A percentile compares a stretch with the other conserved stretches of the same genome.
phyloP scores from a whole-genome alignment of 2,113 vertebrate genomes.

The Xenopus laevis region DNA sequence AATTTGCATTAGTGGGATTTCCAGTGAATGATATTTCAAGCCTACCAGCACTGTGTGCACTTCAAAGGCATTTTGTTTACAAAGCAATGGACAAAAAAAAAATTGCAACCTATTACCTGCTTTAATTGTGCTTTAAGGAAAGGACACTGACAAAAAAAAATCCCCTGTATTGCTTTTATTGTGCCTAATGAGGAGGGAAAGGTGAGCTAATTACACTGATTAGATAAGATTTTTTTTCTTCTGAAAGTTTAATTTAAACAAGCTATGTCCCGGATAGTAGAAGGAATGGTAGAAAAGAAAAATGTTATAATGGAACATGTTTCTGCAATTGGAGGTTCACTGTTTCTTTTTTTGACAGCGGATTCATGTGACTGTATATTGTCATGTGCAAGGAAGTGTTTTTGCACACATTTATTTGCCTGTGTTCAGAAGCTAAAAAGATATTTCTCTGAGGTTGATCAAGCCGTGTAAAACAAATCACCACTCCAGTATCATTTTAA shows the following conservation, averaged over 20 bases:
- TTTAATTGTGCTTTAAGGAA: conserved; percentile 32
- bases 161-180: conserved; percentile 8
- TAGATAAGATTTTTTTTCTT: conserved; percentile 23
- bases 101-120: conserved; percentile 29
- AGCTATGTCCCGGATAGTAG: neutral
- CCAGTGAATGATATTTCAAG: neutral
- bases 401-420: no score
- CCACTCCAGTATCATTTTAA: no score
- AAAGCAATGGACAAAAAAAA: conserved; percentile 7
- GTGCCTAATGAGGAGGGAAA: conserved; percentile 40
- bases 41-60: neutral
- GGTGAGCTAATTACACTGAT: conserved; percentile 43
- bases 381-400: no score
- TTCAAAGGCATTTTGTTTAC: conserved; percentile 12
- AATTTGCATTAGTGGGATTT: conserved; percentile 7
- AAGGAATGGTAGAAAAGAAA: neutral
- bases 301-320: neutral
- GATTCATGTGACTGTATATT: no score
- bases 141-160: conserved; percentile 37
- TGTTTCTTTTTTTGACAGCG: neutral
- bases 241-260: neutral
- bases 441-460: no score
- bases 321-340: neutral
- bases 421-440: no score
- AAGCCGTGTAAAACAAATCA: no score